Evolutionary conservation across 1,140 invertebrate genomes (phyloP).

Genomic region (Polypedilum pembai): DNA sequence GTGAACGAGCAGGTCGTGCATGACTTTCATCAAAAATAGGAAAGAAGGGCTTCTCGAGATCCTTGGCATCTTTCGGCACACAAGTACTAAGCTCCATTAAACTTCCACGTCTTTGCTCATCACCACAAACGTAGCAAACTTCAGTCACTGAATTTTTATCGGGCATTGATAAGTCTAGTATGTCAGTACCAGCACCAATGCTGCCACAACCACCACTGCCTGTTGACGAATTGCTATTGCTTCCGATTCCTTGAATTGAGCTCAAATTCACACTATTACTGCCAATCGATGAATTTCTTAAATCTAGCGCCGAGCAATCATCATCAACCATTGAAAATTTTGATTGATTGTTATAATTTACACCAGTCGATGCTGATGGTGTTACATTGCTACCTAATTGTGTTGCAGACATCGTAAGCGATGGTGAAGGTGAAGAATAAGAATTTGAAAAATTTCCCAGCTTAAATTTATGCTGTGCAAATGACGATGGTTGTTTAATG

Average conservation of each 20-base stretch:
- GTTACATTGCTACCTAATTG: conserved; percentile 34
- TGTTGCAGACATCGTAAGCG: conserved; percentile 31
- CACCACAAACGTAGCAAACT: conserved; percentile 83
- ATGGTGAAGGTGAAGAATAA: conserved; percentile 20
- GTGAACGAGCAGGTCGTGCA: conserved; percentile 68
- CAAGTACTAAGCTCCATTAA: conserved; percentile 54
- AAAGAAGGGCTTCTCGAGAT: conserved; percentile 63
- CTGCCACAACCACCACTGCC: conserved; percentile 30
- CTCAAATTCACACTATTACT: conserved; percentile 23
- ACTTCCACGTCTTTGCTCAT: conserved; percentile 71
- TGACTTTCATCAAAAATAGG: conserved; percentile 72
- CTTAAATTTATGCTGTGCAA: conserved; percentile 42
- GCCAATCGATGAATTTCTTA: conserved; percentile 34
- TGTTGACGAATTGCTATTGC: conserved; percentile 35
- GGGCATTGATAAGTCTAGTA: conserved; percentile 80
- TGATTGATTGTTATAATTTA: neutral
- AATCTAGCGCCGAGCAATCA: conserved; percentile 37
- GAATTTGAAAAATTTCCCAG: conserved; percentile 32
- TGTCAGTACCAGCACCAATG: conserved; percentile 51
- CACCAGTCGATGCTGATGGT: conserved; percentile 15
- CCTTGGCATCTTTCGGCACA: conserved; percentile 47
- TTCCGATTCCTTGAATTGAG: conserved; percentile 26
- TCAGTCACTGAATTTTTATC: conserved; percentile 83
- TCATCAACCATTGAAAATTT: conserved; percentile 33
- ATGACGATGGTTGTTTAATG: conserved; percentile 33